These are phyloP conservation scores for Meloidogyne floridensis DNA, from an alignment of 1,140 invertebrate species.

Conservation along the genomic window DNA sequence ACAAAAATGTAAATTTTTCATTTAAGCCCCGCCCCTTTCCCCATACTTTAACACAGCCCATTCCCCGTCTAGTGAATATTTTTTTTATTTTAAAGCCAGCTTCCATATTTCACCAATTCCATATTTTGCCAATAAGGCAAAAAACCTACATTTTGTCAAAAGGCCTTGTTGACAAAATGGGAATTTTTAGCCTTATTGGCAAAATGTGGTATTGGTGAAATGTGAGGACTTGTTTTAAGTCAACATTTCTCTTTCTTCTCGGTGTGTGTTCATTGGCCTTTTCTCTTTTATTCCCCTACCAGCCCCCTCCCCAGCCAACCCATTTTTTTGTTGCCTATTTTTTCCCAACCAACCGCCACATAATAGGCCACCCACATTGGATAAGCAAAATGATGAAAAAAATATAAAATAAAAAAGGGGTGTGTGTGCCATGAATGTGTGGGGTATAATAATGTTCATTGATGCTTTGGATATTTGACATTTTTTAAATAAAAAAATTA, in stretches of 20 bases:
- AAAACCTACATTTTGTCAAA: no score
- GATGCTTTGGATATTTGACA: neutral
- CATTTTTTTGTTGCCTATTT: neutral
- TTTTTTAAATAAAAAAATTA: no score
- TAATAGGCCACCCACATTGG: slow-evolving; percentile 2
- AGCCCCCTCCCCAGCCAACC: neutral
- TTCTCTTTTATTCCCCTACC: neutral
- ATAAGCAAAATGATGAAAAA: neutral
- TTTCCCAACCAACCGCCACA: neutral
- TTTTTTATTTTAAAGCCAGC: no score
- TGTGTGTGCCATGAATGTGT: slow-evolving; percentile 2
- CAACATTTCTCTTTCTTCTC: neutral
- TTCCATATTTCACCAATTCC: no score
- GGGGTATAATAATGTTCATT: neutral
- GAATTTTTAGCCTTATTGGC: no score
- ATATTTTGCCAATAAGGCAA: no score
- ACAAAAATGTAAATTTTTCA: neutral
- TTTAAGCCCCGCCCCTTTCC: neutral
- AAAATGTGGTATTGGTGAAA: no score
- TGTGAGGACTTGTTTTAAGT: no score
- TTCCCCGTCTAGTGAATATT: no score
- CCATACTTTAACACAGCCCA: neutral
- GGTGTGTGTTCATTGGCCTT: neutral
- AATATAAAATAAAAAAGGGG: neutral
- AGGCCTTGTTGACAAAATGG: no score